Conservation (phyloP, 2,888 invertebrate species). For the Cheilosia urbana region DNA sequence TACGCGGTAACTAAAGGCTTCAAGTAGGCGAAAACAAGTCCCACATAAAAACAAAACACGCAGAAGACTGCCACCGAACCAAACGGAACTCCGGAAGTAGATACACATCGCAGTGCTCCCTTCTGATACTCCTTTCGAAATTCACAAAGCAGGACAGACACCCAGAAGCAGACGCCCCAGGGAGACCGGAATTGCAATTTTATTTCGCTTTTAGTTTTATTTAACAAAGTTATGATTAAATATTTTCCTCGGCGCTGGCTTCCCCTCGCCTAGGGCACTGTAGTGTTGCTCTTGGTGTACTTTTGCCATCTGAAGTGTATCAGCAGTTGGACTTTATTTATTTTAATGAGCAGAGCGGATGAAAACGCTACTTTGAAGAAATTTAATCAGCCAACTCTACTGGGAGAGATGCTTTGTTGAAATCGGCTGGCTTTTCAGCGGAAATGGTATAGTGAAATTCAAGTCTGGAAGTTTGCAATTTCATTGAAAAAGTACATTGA, state of each 20-base stretch:
- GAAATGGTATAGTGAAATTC: slow-evolving; percentile 13
- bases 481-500: slow-evolving; percentile 25
- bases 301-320: slow-evolving; percentile 4
- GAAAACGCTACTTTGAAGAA: slow-evolving; percentile 1
- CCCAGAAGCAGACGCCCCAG: neutral
- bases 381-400: too few species aligned
- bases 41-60: too few species aligned
- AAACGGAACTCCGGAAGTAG: too few species aligned
- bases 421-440: slow-evolving; percentile 2
- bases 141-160: slow-evolving; percentile 11
- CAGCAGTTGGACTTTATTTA: slow-evolving; percentile 21
- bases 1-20: too few species aligned
- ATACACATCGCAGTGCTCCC: too few species aligned
- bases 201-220: neutral
- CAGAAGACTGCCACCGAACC: too few species aligned
- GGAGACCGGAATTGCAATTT: slow-evolving; percentile 16
- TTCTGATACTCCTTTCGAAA: neutral
- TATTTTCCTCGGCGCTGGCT: too few species aligned
- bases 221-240: neutral
- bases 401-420: too few species aligned
- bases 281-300: neutral
- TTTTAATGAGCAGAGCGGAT: slow-evolving; percentile 27
- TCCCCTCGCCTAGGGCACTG: too few species aligned
- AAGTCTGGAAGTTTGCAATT: slow-evolving; percentile 23
- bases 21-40: too few species aligned